Percentiles rank a stretch among this genome's conserved stretches.
Conservation (phyloP, 2,113 vertebrate genomes). For the Chionis minor region DNA sequence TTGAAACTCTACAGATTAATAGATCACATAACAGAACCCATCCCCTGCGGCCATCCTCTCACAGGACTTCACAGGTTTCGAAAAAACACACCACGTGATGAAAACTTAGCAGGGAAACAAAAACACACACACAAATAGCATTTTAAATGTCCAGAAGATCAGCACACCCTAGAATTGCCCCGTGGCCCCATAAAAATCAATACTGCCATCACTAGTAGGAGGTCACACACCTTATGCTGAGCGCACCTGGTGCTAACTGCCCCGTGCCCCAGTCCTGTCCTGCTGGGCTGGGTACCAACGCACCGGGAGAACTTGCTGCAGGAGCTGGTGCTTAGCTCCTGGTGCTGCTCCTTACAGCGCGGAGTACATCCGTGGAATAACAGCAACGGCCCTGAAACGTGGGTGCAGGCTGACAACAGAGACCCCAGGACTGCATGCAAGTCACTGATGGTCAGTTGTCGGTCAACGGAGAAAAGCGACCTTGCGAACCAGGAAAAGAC, state of each 20-base stretch:
- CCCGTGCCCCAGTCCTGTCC: accelerated
- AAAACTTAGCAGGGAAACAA: not conserved
- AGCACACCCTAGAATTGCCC: not conserved
- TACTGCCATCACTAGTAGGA: not conserved
- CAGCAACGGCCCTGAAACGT: accelerated
- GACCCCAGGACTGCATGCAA: accelerated
- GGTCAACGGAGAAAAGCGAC: not conserved
- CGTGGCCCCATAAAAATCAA: not conserved
- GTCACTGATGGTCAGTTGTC: not conserved
- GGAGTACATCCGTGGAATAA: not conserved
- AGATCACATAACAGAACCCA: not conserved
- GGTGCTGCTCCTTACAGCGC: not conserved
- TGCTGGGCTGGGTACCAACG: not conserved
- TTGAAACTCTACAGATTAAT: not conserved
- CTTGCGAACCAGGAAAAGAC: not conserved
- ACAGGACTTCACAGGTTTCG: not conserved
- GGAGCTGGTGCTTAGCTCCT: not conserved
- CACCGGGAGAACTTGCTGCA: not conserved
- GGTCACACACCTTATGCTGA: too few species aligned
- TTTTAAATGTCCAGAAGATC: not conserved
- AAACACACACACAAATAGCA: not conserved
- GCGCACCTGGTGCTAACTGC: not conserved
- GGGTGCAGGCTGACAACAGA: not conserved
- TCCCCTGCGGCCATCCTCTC: not conserved
- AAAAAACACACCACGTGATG: not conserved